A percentile compares a stretch with the other conserved stretches of the same genome.
phyloP scores from a whole-genome alignment of 2,888 invertebrate genomes.

The Mythimna vitellina region DNA sequence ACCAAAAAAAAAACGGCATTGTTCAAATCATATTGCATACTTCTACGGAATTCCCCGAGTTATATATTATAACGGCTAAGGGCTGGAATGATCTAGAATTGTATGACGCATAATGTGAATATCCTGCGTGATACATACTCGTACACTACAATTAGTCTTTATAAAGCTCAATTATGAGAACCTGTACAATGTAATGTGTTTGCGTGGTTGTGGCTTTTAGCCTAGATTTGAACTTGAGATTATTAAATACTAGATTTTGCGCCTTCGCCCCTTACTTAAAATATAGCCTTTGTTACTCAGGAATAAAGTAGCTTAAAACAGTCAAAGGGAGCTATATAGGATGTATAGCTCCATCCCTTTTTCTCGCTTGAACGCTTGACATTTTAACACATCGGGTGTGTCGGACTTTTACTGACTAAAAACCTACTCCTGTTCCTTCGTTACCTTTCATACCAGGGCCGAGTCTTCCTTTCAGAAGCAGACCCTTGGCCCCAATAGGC shows the following conservation, averaged over 20 bases:
- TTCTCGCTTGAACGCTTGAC: too few species aligned
- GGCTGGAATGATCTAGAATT: conserved; percentile 28
- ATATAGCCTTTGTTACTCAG: too few species aligned
- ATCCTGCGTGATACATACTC: conserved; percentile 15
- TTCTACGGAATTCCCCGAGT: conserved; percentile 19
- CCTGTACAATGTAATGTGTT: conserved; percentile 5
- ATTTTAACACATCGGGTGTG: too few species aligned
- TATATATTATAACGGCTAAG: not conserved
- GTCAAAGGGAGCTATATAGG: too few species aligned
- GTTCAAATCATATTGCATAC: conserved; percentile 13
- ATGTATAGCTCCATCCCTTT: too few species aligned
- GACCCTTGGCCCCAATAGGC: too few species aligned
- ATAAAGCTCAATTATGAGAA: conserved; percentile 5
- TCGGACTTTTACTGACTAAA: too few species aligned
- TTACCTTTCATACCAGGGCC: too few species aligned
- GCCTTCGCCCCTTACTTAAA: too few species aligned
- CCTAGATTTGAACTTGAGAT: not conserved
- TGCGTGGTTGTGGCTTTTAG: not conserved
- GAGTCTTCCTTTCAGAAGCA: too few species aligned
- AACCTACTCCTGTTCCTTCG: too few species aligned
- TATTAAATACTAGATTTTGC: not conserved
- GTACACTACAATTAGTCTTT: conserved; percentile 19
- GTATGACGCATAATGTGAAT: conserved; percentile 11
- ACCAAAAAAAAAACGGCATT: conserved; percentile 5
- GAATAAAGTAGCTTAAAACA: too few species aligned